Conservation (phyloP, 1,140 invertebrate genomes). For the Plectrocnemia conspersa region DNA sequence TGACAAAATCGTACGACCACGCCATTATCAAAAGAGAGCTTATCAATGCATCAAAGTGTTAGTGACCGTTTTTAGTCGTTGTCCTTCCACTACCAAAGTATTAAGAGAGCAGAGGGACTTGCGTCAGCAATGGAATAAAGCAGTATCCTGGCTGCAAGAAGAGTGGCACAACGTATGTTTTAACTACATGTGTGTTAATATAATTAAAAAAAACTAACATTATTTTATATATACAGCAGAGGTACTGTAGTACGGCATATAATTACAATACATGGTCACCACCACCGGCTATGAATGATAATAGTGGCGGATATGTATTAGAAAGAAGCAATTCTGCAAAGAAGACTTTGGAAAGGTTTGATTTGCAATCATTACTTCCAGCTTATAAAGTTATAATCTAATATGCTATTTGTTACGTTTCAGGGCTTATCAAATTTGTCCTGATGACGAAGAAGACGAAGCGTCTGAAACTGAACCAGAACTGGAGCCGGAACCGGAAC, state of each 20-base stretch:
- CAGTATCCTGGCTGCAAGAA: conserved; percentile 92
- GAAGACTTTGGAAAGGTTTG: conserved; percentile 71
- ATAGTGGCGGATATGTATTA: conserved; percentile 92
- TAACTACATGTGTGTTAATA: background rate
- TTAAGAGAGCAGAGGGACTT: conserved; percentile 72
- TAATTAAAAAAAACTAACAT: background rate
- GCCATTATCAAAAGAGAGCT: conserved; percentile 93
- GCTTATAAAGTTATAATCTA: background rate
- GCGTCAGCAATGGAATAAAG: conserved; percentile 79
- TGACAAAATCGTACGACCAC: conserved; percentile 87
- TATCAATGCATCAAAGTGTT: conserved; percentile 97
- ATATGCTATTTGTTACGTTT: too few species aligned
- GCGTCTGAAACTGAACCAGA: conserved; percentile 33
- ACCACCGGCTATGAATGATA: conserved; percentile 88
- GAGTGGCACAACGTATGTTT: conserved; percentile 74
- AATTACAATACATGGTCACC: conserved; percentile 92
- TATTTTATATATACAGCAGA: conserved; percentile 50
- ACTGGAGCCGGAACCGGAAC: conserved; percentile 23
- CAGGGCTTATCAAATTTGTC: conserved; percentile 46
- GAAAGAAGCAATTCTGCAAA: conserved; percentile 91
- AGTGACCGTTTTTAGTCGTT: conserved; percentile 84
- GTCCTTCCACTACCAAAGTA: conserved; percentile 68
- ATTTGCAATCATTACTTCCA: too few species aligned
- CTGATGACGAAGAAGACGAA: conserved; percentile 47
- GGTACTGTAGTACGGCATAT: conserved; percentile 65